Base-by-base conservation (phyloP, 2,888 invertebrate species). In the Oscheius onirici region DNA sequence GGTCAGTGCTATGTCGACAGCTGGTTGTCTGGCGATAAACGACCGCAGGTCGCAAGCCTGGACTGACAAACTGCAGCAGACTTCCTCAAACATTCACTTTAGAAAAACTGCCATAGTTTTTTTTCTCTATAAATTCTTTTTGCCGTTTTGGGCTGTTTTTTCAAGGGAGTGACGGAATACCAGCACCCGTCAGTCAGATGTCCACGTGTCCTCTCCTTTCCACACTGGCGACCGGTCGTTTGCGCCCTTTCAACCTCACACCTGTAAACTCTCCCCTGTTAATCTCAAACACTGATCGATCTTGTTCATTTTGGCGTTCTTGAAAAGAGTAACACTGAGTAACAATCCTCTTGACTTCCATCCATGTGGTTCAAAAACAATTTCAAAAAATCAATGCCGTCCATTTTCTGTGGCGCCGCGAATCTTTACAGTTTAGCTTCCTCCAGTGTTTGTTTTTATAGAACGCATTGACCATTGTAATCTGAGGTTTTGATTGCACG, bases 21-120 rank as follows among this genome's bases (percentile, higher is more conserved):
- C 63, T 63, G 63, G 63, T 49, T 28, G 49, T 63, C 63, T 46
- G 49, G 49, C 24, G 63, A 63, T 63, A 63, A 63, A 63, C 63
- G 63, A 63, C 63, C 43, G 43, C 43, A 41, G 40, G 60, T 28
- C 26, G 55, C 46, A 46, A 55, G 28, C 55, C 26, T 26, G 52
- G 52, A 52, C 24, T 57, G 58, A 43, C 58, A 43, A 17, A 58
- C 58, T 34, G 34, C 34, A 8, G 34, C 34, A 34, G 34, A 34
- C 34, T 34, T 34, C 34, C 34, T 34, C 34, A 34, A 34, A 34
- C 34, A 34, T 34, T 34, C 3, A 34, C 34, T 8, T 6, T 34
- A 3, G 8, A 58, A 26, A 26, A 20, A 58, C 58, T 6, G 1
- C 41, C 6, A 57, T 26, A 57, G 5, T 24, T 34, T 40, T 15